These are phyloP conservation scores for Spodoptera frugiperda DNA, from an alignment of 1,140 invertebrate species.

Conservation along the genomic window DNA sequence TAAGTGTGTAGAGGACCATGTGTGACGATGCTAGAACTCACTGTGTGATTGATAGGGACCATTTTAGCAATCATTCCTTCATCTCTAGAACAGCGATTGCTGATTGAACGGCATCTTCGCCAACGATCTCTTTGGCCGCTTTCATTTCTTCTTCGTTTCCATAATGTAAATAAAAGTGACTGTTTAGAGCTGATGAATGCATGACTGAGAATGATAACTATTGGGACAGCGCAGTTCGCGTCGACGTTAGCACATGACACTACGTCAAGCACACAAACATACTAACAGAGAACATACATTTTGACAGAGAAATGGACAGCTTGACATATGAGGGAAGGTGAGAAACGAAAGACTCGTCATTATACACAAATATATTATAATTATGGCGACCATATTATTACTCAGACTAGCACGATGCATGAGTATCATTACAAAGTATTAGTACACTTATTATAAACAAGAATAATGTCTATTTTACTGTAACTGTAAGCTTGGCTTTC, in stretches of 20 bases:
- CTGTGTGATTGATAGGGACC: not conserved
- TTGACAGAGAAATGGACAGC: conserved; percentile 75
- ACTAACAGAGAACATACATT: conserved; percentile 70
- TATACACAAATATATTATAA: conserved; percentile 47
- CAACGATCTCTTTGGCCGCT: not conserved
- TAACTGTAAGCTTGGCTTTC: conserved; percentile 23
- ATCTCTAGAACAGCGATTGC: not conserved
- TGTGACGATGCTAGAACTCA: not conserved
- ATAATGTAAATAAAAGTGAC: conserved; percentile 9
- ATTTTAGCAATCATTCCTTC: not conserved
- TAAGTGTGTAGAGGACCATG: conserved; percentile 33
- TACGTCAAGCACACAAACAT: conserved; percentile 46
- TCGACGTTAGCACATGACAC: conserved; percentile 44
- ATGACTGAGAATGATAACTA: not conserved
- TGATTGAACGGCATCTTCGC: not conserved
- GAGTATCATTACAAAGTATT: conserved; percentile 40
- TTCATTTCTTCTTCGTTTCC: not conserved
- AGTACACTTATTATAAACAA: conserved; percentile 23
- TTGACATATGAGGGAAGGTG: conserved; percentile 71
- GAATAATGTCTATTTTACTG: conserved; percentile 23
- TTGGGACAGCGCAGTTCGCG: not conserved
- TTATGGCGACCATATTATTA: conserved; percentile 10
- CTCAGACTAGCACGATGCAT: conserved; percentile 67
- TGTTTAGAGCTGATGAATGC: conserved; percentile 29
- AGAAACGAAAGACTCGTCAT: conserved; percentile 54